phyloP scores from a whole-genome alignment of 2,113 vertebrate genomes.

The Anoplopoma fimbria region DNA sequence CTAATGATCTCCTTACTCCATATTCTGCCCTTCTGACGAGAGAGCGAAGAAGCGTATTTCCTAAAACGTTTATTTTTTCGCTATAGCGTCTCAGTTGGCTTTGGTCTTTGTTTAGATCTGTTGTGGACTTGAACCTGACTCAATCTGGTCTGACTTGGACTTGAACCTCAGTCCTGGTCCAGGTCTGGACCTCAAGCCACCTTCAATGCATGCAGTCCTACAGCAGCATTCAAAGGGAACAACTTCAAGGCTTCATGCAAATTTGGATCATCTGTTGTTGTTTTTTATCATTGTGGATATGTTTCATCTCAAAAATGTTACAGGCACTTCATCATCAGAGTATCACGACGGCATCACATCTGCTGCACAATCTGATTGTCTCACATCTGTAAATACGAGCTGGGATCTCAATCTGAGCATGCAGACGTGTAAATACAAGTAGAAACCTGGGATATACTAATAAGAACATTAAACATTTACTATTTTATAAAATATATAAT shows the following conservation, averaged over 20 bases:
- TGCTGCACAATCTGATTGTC: slow-evolving; percentile 51
- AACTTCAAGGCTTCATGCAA: slow-evolving; percentile 73
- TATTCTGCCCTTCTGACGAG: neutral
- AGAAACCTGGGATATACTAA: slow-evolving; percentile 44
- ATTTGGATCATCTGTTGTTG: slow-evolving; percentile 9
- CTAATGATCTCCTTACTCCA: neutral
- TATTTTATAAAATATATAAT: slow-evolving; percentile 66
- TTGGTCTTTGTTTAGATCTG: neutral
- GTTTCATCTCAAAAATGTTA: slow-evolving; percentile 51
- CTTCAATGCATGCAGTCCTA: slow-evolving; percentile 54
- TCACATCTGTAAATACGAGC: slow-evolving; percentile 42
- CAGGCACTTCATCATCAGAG: slow-evolving; percentile 79
- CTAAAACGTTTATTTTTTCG: no score
- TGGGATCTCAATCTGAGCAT: slow-evolving; percentile 51
- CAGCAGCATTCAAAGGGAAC: slow-evolving; percentile 62
- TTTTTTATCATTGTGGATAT: slow-evolving; percentile 28
- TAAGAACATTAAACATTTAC: slow-evolving; percentile 41
- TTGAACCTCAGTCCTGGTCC: slow-evolving; percentile 41
- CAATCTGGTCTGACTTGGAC: neutral
- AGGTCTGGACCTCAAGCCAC: slow-evolving; percentile 44
- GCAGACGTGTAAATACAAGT: slow-evolving; percentile 52
- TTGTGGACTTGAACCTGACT: neutral
- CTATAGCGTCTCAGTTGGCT: neutral
- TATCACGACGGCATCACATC: slow-evolving; percentile 37
- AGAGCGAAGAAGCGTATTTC: no score